A percentile compares a stretch with the other conserved stretches of the same genome.
These are phyloP conservation scores for Terrapene triunguis DNA, from an alignment of 2,113 vertebrate species.

Conservation along the genomic window DNA sequence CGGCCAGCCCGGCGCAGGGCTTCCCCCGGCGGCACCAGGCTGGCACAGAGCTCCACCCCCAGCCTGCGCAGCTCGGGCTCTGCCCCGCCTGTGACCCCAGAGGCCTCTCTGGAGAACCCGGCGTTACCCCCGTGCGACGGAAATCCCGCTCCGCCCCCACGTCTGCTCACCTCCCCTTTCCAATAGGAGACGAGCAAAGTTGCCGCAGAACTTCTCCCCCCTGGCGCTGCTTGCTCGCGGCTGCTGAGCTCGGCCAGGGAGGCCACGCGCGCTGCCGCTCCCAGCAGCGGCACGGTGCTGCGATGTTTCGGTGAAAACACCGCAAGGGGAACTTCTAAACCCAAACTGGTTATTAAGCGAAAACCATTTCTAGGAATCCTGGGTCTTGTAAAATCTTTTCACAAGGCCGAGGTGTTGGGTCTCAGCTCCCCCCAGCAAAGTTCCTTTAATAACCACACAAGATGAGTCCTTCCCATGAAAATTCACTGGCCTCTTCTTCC, in stretches of 20 bases:
- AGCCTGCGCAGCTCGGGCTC: not conserved
- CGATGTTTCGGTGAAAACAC: not conserved
- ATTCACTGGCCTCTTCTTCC: not conserved
- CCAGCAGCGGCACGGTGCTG: too few relatives aligned
- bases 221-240: too few relatives aligned
- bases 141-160: not conserved
- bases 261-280: too few relatives aligned
- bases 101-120: not conserved
- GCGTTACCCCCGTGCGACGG: too few relatives aligned
- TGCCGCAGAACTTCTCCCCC: too few relatives aligned
- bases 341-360: not conserved
- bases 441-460: not conserved
- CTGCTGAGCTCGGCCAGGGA: too few relatives aligned
- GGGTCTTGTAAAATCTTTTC: not conserved
- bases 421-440: not conserved
- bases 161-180: not conserved
- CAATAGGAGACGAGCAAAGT: not conserved
- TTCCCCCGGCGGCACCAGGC: not conserved
- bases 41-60: not conserved
- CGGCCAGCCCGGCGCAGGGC: slow-evolving; percentile 7
- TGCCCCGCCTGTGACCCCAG: not conserved
- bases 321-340: rapidly evolving
- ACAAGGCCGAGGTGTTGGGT: not conserved
- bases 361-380: not conserved
- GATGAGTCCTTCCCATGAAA: not conserved